Conservation (phyloP, 1,140 invertebrate species). For the Trachelipus rathkii region DNA sequence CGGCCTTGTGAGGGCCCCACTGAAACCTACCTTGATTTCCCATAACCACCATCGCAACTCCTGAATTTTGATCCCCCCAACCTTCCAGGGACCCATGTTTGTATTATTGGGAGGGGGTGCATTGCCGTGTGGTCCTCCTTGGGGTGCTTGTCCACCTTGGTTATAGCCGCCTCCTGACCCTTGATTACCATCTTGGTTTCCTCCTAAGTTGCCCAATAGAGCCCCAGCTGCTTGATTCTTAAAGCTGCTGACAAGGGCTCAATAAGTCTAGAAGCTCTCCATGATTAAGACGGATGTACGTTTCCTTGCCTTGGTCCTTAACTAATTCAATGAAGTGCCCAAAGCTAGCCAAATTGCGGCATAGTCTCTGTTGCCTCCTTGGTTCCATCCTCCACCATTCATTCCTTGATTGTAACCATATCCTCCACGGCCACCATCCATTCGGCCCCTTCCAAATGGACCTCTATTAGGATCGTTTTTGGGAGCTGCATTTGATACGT, state of each 20-base stretch:
- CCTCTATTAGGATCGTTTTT: too few relatives aligned
- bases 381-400: too few relatives aligned
- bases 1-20: background rate
- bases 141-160: background rate
- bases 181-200: background rate
- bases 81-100: background rate
- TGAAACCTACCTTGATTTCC: too few relatives aligned
- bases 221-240: conserved; percentile 14
- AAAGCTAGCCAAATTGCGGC: conserved; percentile 74
- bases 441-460: too few relatives aligned
- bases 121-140: background rate
- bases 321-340: conserved; percentile 61
- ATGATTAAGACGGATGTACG: conserved; percentile 49
- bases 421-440: too few relatives aligned
- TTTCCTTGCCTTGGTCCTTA: conserved; percentile 51
- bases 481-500: too few relatives aligned
- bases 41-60: too few relatives aligned
- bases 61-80: background rate
- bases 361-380: conserved; percentile 59
- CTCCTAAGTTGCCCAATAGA: background rate
- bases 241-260: conserved; percentile 22
- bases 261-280: conserved; percentile 3
- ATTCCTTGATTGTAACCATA: too few relatives aligned
- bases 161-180: background rate
- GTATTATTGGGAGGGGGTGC: background rate